These are phyloP conservation scores for Metopolophium dirhodum DNA, from an alignment of 1,140 invertebrate species.

Conservation along the genomic window DNA sequence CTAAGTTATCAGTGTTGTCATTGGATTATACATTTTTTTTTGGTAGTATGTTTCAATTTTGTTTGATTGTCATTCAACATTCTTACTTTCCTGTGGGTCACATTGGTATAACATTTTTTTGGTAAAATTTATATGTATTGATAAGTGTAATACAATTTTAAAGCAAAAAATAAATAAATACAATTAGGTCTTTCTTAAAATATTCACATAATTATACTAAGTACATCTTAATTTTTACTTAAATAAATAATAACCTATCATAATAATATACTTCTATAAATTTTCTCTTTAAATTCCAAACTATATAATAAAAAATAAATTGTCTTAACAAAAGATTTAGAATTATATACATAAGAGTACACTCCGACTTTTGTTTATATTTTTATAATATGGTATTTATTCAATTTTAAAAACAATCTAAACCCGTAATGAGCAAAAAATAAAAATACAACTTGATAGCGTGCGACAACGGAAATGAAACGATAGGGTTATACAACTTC, in stretches of 20 bases:
- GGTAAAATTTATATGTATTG: background rate
- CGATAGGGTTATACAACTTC: background rate
- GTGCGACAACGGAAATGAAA: background rate
- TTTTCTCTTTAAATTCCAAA: background rate
- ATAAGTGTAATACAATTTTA: background rate
- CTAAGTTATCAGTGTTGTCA: background rate
- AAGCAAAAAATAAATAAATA: background rate
- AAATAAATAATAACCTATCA: background rate
- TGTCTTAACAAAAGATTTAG: background rate
- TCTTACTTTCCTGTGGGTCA: background rate
- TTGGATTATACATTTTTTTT: background rate
- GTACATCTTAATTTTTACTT: background rate
- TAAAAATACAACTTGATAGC: background rate
- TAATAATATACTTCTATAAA: background rate
- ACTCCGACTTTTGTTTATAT: background rate
- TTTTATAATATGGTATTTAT: background rate
- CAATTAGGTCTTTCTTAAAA: background rate
- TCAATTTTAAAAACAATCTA: background rate
- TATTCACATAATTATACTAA: slow-evolving; percentile 10
- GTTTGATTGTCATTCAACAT: slow-evolving; percentile 13
- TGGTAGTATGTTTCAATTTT: background rate
- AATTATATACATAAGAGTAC: background rate
- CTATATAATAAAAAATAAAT: background rate
- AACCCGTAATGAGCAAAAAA: background rate
- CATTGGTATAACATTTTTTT: slow-evolving; percentile 5